These are phyloP conservation scores for Ips typographus DNA, from an alignment of 1,140 invertebrate genomes.

Conservation along the genomic window DNA sequence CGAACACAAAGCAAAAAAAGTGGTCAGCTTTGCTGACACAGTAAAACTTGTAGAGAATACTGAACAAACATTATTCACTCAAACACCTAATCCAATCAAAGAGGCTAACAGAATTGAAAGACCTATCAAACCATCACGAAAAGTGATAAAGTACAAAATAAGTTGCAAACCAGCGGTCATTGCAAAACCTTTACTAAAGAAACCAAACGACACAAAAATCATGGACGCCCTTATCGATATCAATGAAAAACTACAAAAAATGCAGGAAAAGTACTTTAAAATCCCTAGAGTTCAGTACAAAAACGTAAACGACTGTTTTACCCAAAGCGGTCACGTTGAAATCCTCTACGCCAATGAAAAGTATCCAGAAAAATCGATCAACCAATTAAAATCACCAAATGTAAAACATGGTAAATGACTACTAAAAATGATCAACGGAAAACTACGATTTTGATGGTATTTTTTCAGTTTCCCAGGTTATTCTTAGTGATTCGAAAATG, in stretches of 20 bases:
- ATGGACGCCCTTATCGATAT: conserved; percentile 9
- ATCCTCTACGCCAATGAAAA: conserved; percentile 30
- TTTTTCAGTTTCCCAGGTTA: conserved; percentile 9
- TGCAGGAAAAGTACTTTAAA: conserved; percentile 40
- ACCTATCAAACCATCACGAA: no score
- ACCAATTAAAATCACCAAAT: neutral
- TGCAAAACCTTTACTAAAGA: conserved; percentile 1
- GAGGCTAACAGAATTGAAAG: no score
- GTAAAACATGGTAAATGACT: neutral
- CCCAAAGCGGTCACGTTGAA: conserved; percentile 31
- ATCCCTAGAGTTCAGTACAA: conserved; percentile 33
- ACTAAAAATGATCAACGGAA: neutral
- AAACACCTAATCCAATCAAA: neutral
- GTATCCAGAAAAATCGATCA: conserved; percentile 19
- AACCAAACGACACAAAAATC: conserved; percentile 8
- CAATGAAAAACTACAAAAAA: conserved; percentile 24
- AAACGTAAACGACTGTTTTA: conserved; percentile 35
- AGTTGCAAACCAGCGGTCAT: neutral
- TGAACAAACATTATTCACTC: neutral
- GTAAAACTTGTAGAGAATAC: conserved; percentile 7
- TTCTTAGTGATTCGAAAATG: conserved; percentile 8
- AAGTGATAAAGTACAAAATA: neutral
- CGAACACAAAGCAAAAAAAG: neutral
- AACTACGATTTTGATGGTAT: neutral
- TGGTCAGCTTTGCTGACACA: conserved; percentile 9